Percentiles rank a stretch among this genome's conserved stretches.
phyloP scores from a whole-genome alignment of 92 coral and sea anemone species.

The Porites cylindrica region DNA sequence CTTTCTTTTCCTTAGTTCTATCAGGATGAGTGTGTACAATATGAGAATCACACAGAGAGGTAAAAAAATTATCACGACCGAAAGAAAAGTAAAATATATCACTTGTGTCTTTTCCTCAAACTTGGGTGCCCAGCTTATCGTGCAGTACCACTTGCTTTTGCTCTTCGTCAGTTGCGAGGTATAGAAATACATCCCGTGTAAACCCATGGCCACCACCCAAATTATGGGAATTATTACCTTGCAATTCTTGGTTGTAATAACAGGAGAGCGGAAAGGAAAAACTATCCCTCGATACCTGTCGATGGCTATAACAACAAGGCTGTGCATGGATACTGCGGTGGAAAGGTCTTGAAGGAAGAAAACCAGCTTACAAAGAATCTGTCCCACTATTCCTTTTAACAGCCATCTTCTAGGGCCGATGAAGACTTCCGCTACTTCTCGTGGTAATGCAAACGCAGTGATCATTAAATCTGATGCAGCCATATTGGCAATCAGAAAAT shows the following conservation, averaged over 20 bases:
- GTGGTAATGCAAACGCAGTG: background rate
- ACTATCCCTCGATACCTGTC: background rate
- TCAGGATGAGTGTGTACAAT: constrained; percentile 28
- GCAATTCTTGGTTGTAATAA: background rate
- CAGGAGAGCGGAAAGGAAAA: background rate
- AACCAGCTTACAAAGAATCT: background rate
- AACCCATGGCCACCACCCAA: too few species aligned
- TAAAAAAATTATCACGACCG: background rate
- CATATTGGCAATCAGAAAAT: background rate
- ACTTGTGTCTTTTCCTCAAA: background rate
- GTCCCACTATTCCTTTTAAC: background rate
- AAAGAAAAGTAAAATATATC: background rate
- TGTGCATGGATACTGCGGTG: background rate
- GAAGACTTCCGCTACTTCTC: too few species aligned
- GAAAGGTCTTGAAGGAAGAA: background rate
- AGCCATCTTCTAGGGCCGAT: background rate
- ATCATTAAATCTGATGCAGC: background rate
- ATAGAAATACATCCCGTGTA: too few species aligned
- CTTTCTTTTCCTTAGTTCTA: constrained; percentile 16
- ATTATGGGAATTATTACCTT: too few species aligned
- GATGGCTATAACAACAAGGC: background rate
- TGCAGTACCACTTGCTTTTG: background rate
- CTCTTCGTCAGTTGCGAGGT: too few species aligned
- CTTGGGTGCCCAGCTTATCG: constrained; percentile 3
- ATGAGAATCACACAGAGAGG: constrained; percentile 14